Evolutionary conservation across 2,113 vertebrate species (phyloP).

Genomic region (Microcebus murinus): DNA sequence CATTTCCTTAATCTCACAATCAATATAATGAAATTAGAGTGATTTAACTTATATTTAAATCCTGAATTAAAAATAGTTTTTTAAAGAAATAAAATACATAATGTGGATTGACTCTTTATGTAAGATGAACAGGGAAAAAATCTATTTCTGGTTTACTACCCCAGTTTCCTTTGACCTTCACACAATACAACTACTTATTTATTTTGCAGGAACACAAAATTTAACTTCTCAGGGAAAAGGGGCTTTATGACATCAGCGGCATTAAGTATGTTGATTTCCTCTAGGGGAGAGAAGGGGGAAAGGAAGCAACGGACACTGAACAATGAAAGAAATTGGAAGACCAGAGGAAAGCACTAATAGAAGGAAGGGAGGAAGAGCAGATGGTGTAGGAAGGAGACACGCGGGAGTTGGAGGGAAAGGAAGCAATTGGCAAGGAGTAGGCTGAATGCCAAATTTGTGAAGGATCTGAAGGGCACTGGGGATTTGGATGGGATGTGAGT

Average conservation of each 20-base stretch:
- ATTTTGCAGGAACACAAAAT: conserved; percentile 48
- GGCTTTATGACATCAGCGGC: conserved; percentile 45
- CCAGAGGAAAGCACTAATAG: conserved; percentile 5
- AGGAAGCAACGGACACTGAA: conserved; percentile 64
- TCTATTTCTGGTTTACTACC: background rate
- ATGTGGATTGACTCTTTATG: background rate
- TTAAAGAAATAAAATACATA: background rate
- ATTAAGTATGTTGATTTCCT: conserved; percentile 50
- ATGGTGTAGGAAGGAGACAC: conserved; percentile 64
- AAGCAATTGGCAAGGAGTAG: conserved; percentile 72
- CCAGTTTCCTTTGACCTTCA: conserved; percentile 59
- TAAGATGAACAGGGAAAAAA: background rate
- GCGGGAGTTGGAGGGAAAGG: conserved; percentile 70
- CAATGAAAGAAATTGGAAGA: conserved; percentile 66
- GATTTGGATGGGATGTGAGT: conserved; percentile 74
- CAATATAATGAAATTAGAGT: background rate
- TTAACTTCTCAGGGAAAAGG: conserved; percentile 45
- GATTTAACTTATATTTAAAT: conserved; percentile 3
- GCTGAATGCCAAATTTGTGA: conserved; percentile 54
- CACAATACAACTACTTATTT: background rate
- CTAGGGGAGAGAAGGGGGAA: background rate
- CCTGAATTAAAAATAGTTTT: background rate
- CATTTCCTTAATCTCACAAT: background rate
- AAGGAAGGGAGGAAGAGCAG: conserved; percentile 73
- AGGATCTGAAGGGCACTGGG: conserved; percentile 67